Conservation (phyloP, 2,888 invertebrate genomes). For the Andricus curvator region DNA sequence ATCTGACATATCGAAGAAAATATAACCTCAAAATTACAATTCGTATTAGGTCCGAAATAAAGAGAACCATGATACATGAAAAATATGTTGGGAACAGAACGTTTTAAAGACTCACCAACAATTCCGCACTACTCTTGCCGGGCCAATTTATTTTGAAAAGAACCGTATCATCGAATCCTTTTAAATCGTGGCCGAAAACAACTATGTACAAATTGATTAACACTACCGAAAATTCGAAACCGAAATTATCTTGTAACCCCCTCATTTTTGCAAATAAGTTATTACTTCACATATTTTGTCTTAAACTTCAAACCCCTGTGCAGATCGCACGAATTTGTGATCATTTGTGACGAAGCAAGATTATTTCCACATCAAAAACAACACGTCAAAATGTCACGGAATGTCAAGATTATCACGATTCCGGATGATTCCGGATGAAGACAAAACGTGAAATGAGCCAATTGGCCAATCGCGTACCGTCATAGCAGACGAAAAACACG, state of each 20-base stretch:
- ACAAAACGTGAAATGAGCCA: neutral
- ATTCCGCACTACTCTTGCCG: constrained; percentile 78
- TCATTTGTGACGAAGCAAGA: constrained; percentile 1
- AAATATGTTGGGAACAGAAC: neutral
- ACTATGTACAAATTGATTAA: constrained; percentile 50
- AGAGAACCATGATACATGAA: neutral
- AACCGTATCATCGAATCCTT: constrained; percentile 90
- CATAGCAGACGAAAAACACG: neutral
- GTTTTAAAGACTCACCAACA: constrained; percentile 72
- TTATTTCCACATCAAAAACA: neutral
- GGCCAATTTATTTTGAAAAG: constrained; percentile 90
- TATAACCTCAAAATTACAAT: neutral
- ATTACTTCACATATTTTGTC: constrained; percentile 19
- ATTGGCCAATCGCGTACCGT: neutral
- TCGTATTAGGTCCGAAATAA: neutral
- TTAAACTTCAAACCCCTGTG: neutral
- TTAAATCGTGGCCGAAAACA: constrained; percentile 81
- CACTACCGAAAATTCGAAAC: constrained; percentile 48
- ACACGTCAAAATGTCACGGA: neutral
- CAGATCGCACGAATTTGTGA: neutral
- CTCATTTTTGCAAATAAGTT: neutral
- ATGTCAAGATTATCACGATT: too few relatives aligned
- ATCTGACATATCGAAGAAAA: neutral
- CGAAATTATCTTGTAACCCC: constrained; percentile 17
- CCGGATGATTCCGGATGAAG: too few relatives aligned